A percentile compares a stretch with the other conserved stretches of the same genome.
Evolutionary conservation across 2,888 invertebrate species (phyloP).

Genomic region (Tanypteryx hageni): DNA sequence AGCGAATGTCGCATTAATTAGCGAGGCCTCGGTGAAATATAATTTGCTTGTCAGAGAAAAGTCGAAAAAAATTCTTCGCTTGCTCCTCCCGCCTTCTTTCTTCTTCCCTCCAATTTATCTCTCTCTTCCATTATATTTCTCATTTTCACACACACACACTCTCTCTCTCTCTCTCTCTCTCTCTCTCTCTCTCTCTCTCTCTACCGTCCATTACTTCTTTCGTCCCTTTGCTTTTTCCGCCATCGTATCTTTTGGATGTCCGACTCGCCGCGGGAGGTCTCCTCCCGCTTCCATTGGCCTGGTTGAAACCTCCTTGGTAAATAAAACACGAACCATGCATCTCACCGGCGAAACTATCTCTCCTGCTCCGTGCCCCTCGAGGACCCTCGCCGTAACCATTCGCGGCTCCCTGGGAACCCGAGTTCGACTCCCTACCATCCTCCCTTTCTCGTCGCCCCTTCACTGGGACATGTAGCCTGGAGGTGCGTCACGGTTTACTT

Average conservation of each 20-base stretch:
- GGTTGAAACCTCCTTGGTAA: slow-evolving; percentile 11
- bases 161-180: neutral
- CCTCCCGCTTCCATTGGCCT: neutral
- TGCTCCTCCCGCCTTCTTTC: too few species aligned
- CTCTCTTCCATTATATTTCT: too few species aligned
- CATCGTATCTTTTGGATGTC: neutral
- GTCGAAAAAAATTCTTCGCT: too few species aligned
- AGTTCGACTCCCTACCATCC: neutral
- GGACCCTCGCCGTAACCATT: too few species aligned
- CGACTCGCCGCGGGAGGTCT: neutral
- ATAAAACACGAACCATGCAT: neutral
- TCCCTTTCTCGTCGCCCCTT: slow-evolving; percentile 11
- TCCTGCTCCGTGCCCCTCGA: too few species aligned
- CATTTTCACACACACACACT: too few species aligned
- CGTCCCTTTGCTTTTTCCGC: too few species aligned
- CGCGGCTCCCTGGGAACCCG: neutral
- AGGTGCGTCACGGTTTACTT: slow-evolving; percentile 62
- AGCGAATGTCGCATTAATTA: too few species aligned
- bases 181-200: neutral
- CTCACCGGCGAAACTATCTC: too few species aligned
- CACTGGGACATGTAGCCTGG: slow-evolving; percentile 12
- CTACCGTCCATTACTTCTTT: neutral
- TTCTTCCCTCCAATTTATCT: too few species aligned
- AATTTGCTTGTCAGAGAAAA: too few species aligned
- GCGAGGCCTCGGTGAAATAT: too few species aligned